phyloP scores from a whole-genome alignment of 1,140 invertebrate species.

The Reticulitermes speratus region DNA sequence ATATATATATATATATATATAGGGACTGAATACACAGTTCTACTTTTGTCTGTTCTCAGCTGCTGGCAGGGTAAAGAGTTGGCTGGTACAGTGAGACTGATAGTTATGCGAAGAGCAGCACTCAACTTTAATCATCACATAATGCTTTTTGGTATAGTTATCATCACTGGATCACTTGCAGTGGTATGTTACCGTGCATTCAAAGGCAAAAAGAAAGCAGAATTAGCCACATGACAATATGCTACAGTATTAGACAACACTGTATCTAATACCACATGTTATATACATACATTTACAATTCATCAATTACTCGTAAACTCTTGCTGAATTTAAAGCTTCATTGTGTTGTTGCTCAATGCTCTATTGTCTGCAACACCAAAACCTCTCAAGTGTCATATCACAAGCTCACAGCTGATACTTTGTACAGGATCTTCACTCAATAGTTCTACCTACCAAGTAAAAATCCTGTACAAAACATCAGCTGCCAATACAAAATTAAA shows the following conservation, averaged over 20 bases:
- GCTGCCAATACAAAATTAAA: no score
- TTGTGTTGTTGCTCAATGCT: no score
- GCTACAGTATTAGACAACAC: neutral
- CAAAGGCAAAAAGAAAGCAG: constrained; percentile 39
- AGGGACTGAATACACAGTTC: no score
- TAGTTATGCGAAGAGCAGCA: constrained; percentile 52
- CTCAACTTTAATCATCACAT: constrained; percentile 53
- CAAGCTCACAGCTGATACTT: no score
- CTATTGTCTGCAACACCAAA: no score
- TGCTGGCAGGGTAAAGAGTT: constrained; percentile 64
- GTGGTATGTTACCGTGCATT: constrained; percentile 52
- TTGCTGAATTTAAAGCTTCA: no score
- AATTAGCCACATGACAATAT: neutral
- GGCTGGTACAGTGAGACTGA: constrained; percentile 58
- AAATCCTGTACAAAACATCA: no score
- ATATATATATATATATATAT: no score
- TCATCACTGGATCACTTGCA: constrained; percentile 49
- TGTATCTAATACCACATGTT: neutral
- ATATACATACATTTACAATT: neutral
- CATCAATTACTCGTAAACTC: no score
- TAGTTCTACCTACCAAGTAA: no score
- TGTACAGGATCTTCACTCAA: no score
- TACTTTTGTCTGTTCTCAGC: constrained; percentile 48
- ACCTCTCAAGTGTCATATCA: no score
- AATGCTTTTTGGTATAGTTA: constrained; percentile 49